Evolutionary conservation across 1,140 invertebrate species (phyloP).

Genomic region (Anoplolepis gracilipes): DNA sequence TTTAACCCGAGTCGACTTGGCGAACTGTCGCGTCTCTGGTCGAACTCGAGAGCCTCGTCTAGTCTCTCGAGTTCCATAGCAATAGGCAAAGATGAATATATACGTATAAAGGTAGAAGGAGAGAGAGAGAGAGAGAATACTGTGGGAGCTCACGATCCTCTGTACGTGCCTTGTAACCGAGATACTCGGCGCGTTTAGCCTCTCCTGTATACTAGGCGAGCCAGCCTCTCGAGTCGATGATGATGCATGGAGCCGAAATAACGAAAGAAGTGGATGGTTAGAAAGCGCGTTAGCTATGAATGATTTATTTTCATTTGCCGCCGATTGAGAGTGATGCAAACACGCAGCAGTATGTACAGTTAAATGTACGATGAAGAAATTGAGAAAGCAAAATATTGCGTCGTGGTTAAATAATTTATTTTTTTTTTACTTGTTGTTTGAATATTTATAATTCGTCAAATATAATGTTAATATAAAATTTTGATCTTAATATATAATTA

Average conservation of each 20-base stretch:
- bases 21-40: slow-evolving; percentile 35
- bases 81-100: slow-evolving; percentile 67
- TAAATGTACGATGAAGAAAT: neutral
- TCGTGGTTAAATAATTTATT: slow-evolving; percentile 11
- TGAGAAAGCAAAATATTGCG: neutral
- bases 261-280: slow-evolving; percentile 45
- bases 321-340: neutral
- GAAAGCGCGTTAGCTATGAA: slow-evolving; percentile 34
- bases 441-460: neutral
- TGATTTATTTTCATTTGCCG: slow-evolving; percentile 54
- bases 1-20: slow-evolving; percentile 68
- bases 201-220: slow-evolving; percentile 46
- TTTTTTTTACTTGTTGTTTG: neutral
- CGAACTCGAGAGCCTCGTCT: slow-evolving; percentile 21
- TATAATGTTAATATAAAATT: neutral
- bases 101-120: slow-evolving; percentile 13
- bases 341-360: neutral
- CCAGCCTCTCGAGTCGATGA: slow-evolving; percentile 44
- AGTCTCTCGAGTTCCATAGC: slow-evolving; percentile 39
- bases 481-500: neutral
- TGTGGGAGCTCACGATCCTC: slow-evolving; percentile 70
- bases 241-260: slow-evolving; percentile 49
- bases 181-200: slow-evolving; percentile 69
- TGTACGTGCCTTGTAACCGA: slow-evolving; percentile 81
- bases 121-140: slow-evolving; percentile 62